Evolutionary conservation across 1,140 invertebrate genomes (phyloP).

Genomic region (Bicyclus anynana): DNA sequence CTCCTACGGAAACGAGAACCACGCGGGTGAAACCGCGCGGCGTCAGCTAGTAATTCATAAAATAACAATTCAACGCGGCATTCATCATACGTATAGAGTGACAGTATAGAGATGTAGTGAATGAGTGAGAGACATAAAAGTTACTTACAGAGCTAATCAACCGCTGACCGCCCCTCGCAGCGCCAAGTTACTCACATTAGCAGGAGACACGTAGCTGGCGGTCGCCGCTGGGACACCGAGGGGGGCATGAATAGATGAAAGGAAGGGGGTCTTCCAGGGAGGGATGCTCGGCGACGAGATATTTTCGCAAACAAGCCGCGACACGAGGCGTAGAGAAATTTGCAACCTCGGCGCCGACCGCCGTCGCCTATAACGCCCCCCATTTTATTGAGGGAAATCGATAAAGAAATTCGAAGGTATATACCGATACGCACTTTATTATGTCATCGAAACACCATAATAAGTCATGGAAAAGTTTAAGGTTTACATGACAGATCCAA

Average conservation of each 20-base stretch:
- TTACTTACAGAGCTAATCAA: background rate
- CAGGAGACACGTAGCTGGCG: conserved; percentile 37
- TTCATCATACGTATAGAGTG: no score
- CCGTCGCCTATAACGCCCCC: conserved; percentile 30
- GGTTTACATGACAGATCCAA: no score
- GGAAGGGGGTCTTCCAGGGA: conserved; percentile 22
- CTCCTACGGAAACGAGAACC: no score
- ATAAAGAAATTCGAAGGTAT: conserved; percentile 49
- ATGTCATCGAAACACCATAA: no score
- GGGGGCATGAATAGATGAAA: conserved; percentile 14
- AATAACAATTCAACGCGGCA: no score
- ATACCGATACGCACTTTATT: no score
- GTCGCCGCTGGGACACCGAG: conserved; percentile 14
- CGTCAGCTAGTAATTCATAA: no score
- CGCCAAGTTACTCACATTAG: conserved; percentile 12
- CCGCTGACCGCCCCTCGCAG: background rate
- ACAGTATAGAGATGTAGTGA: no score
- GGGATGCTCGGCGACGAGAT: conserved; percentile 50
- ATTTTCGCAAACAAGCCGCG: conserved; percentile 63
- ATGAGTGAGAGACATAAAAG: no score
- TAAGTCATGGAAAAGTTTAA: no score
- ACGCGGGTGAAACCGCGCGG: no score
- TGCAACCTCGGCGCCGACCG: conserved; percentile 51
- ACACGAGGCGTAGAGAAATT: conserved; percentile 45
- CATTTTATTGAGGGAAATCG: conserved; percentile 39